Base-by-base conservation (phyloP, 2,113 vertebrate species). In the Rutilus rutilus region DNA sequence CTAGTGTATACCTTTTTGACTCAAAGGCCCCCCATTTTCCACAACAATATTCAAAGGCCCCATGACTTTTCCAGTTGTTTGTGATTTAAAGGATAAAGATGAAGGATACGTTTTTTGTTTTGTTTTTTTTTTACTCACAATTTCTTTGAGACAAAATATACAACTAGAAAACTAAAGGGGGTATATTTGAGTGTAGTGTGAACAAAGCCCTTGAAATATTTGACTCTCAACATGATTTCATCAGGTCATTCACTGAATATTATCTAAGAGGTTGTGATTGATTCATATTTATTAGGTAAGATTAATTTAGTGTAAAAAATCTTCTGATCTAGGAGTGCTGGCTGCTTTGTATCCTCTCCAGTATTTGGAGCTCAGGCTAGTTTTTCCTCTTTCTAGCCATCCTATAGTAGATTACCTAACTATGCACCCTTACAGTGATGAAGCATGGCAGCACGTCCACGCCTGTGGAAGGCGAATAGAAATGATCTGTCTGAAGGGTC, bases 371-470 rank as follows among this genome's bases (percentile, higher is more conserved):
- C 88, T 91, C 89, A 90, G 92, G 87, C 78, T 87, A 27, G 59
- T 89, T 84, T 90, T 91, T 91, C 85, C 65, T 86, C 78, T 88
- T 87, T 89, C 74, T 91, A 91, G 93, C 89, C 85, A 42, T 86
- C 88, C 83, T 87, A 75, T 33, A 77, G 25, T 82, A 87, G 87
- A 80, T 87, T 39, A 57, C 83, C 57, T 23, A 27, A 30, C 64
- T 50, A 59, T 39, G 25, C 71, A 76, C 69, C 84, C 36, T 45
- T 47, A 9, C 60, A 76, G 85, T 77, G 59, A 84, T 80, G 64
- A 79, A 91, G 92, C 92, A 93, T 93, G 91, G 90, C 50, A 75
- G 86, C 87, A 89, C 86, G 81, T 89, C 84, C 80, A 83, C 86
- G 87, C 84, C 87, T 80, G 39, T 90, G 84, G 79, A 54, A 12